Percentiles rank a stretch among this genome's conserved stretches.
phyloP scores from a whole-genome alignment of 2,113 vertebrate genomes.

The Cranoglanis bouderius region DNA sequence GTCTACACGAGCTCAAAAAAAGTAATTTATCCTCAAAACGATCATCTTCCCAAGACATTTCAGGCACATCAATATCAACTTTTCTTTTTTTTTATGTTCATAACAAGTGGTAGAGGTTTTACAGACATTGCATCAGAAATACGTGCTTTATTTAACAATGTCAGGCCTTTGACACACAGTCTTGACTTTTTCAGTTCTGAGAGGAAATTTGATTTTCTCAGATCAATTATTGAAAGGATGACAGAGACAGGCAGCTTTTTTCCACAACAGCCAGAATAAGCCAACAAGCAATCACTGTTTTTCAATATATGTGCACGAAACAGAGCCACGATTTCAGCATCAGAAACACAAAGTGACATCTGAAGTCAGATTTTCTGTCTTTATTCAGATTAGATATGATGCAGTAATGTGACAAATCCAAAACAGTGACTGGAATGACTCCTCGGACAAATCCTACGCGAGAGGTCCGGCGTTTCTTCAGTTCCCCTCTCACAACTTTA shows the following conservation, averaged over 20 bases:
- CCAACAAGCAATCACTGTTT: neutral
- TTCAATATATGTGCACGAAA: neutral
- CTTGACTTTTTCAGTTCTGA: conserved; percentile 10
- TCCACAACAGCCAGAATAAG: neutral
- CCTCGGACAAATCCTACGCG: neutral
- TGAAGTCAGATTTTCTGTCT: neutral
- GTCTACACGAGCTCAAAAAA: neutral
- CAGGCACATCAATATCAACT: neutral
- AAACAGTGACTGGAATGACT: neutral
- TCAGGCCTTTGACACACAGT: neutral
- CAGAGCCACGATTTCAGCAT: neutral
- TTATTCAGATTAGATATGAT: neutral
- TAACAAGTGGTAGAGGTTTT: neutral
- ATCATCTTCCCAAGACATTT: neutral
- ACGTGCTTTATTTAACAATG: neutral
- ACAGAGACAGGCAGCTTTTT: neutral
- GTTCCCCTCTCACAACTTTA: neutral
- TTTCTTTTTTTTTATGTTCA: neutral
- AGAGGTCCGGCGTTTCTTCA: neutral
- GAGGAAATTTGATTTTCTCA: conserved; percentile 17
- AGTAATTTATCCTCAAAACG: neutral
- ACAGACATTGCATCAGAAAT: neutral
- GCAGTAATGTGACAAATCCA: neutral
- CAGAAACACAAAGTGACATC: neutral
- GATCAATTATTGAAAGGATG: conserved; percentile 31